Evolutionary conservation across 2,888 invertebrate species (phyloP).

Genomic region (Anorthoa munda): DNA sequence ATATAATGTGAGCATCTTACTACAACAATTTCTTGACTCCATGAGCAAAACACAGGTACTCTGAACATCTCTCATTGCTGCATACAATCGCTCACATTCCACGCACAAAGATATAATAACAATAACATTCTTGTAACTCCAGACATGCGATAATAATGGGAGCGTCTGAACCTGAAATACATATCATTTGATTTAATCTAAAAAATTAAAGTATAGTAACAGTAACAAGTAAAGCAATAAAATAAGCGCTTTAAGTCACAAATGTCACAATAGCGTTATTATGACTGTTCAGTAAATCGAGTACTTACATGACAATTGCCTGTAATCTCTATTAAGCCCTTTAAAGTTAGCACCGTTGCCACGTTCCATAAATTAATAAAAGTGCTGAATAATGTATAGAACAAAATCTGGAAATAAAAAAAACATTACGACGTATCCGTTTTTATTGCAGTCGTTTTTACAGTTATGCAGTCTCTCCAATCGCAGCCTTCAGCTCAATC

Average conservation of each 20-base stretch:
- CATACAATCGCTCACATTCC: constrained; percentile 37
- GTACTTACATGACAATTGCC: background rate
- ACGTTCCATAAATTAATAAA: constrained; percentile 2
- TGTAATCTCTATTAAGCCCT: background rate
- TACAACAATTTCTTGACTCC: constrained; percentile 9
- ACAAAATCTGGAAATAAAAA: background rate
- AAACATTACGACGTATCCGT: too few species aligned
- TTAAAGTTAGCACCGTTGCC: background rate
- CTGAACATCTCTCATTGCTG: constrained; percentile 29
- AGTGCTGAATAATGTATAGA: background rate
- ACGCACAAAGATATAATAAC: constrained; percentile 17
- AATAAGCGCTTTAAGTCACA: too few species aligned
- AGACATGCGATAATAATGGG: background rate
- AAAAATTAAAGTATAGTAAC: background rate
- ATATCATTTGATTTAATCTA: background rate
- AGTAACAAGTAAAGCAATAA: background rate
- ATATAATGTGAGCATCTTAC: background rate
- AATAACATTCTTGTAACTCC: constrained; percentile 13
- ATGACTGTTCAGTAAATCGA: background rate
- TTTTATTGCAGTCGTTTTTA: too few species aligned
- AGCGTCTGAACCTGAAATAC: background rate
- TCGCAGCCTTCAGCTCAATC: too few species aligned
- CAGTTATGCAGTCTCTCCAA: too few species aligned
- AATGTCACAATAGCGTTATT: too few species aligned
- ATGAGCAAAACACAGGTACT: background rate